A percentile compares a stretch with the other conserved stretches of the same genome.
phyloP scores from a whole-genome alignment of 2,888 invertebrate species.

The Polymixis lichenea region DNA sequence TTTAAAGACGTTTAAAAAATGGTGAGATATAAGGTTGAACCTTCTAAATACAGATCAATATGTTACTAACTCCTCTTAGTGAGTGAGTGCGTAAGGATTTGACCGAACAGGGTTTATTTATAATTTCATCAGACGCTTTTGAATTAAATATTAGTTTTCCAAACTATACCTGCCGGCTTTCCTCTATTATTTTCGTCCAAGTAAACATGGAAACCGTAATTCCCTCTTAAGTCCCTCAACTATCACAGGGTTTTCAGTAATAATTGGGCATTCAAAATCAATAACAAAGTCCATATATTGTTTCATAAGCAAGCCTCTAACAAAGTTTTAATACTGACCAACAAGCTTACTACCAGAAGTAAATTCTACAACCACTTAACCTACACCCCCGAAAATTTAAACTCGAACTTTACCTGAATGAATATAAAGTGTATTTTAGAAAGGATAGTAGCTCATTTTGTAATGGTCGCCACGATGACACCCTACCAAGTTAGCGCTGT shows the following conservation, averaged over 20 bases:
- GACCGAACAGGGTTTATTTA: not conserved
- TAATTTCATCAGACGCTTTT: not conserved
- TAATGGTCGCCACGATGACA: constrained; percentile 32
- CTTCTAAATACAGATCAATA: not conserved
- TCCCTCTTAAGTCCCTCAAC: not conserved
- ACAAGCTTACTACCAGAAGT: constrained; percentile 52
- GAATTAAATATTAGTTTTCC: not conserved
- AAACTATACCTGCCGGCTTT: not conserved
- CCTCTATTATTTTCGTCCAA: not conserved
- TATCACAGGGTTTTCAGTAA: not conserved
- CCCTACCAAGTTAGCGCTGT: constrained; percentile 60
- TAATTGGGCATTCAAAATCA: constrained; percentile 33
- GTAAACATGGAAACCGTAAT: not conserved
- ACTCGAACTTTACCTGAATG: not conserved
- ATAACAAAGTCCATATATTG: constrained; percentile 16
- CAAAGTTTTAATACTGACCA: constrained; percentile 64
- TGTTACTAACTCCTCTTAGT: not conserved
- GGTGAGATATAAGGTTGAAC: not conserved
- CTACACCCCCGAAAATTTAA: not conserved
- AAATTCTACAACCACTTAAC: constrained; percentile 24
- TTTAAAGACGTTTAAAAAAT: too few relatives aligned
- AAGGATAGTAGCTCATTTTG: not conserved
- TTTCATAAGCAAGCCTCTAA: constrained; percentile 40
- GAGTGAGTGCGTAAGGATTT: too few relatives aligned
- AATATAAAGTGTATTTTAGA: constrained; percentile 8